Evolutionary conservation across 2,113 vertebrate genomes (phyloP).

Genomic region (Hystrix cristata): DNA sequence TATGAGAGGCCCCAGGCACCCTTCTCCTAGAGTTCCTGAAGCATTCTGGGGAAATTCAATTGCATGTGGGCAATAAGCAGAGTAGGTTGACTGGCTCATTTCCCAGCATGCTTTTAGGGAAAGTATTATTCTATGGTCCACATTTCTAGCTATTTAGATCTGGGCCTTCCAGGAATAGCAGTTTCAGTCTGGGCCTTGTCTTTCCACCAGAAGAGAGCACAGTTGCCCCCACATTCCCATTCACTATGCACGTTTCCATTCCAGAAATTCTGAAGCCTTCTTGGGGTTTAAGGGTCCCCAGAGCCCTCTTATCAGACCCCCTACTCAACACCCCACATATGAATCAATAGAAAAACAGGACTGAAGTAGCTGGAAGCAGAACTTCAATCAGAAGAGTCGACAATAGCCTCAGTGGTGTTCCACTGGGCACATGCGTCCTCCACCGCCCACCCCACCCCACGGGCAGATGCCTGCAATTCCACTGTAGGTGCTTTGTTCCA

Average conservation of each 20-base stretch:
- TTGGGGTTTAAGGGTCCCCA: background rate
- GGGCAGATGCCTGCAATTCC: background rate
- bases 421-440: background rate
- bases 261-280: constrained; percentile 28
- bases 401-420: background rate
- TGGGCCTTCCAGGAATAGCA: constrained; percentile 23
- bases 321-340: background rate
- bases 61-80: background rate
- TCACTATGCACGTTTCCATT: background rate
- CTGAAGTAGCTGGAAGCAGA: background rate
- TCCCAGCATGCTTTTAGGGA: constrained; percentile 44
- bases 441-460: background rate
- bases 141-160: background rate
- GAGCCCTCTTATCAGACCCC: background rate
- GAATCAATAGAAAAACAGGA: background rate
- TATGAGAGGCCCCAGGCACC: background rate
- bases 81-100: background rate
- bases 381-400: background rate
- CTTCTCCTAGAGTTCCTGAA: constrained; percentile 14
- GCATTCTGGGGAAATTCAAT: constrained; percentile 34
- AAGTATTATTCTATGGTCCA: background rate
- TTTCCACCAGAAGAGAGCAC: background rate
- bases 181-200: background rate
- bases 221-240: background rate
- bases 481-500: background rate